Evolutionary conservation across 2,113 vertebrate genomes (phyloP), one percentile per base, ranked within the genome.

Genomic region (Lepus timidus): DNA sequence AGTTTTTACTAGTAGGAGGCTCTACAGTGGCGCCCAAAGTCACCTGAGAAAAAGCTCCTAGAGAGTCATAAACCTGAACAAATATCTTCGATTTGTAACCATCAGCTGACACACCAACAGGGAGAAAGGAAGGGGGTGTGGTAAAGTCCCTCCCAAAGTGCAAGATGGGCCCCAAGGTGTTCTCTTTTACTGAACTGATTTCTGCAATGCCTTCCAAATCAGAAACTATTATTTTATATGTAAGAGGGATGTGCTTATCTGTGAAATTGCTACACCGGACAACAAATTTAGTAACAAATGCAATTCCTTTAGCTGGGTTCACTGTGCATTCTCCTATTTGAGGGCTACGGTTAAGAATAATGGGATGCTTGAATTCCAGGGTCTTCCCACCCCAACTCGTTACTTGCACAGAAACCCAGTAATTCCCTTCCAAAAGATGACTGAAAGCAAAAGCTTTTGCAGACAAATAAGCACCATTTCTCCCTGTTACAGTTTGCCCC

Each of bases 181-280:
- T 98, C 65, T 98, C 88, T 27, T 84, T 91, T 44, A 98, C 39
- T 27, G 98, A 98, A 79, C 23, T 97, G 79, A 98, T 86, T 55
- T 88, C 78, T 55, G 80, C 92, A 3, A 82, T 93, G 44, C 86
- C 8, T 0, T 85, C 49, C 65, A 97, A 0, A 0, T 97, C 29
- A 0, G 98, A 97, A 93, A 97, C 95, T 23, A 97, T 97, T 61
- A 98, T 95, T 95, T 98, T 98, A 31, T 98, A 98, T 0, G 31
- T 97, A 55, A 98, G 97, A 58, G 98, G 98, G 31, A 58, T 27
- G 79, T 98, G 36, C 64, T 3, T 80, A 58, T 98, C 98, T n/a
- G n/a, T 94, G 95, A 98, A 98, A 19, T 92, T 58, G 33, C 2
- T 65, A 36, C 98, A 99, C 0, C 31, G 68, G 64, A 98, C 49